phyloP scores from a whole-genome alignment of 2,113 vertebrate species.

The Sminthopsis crassicaudata region DNA sequence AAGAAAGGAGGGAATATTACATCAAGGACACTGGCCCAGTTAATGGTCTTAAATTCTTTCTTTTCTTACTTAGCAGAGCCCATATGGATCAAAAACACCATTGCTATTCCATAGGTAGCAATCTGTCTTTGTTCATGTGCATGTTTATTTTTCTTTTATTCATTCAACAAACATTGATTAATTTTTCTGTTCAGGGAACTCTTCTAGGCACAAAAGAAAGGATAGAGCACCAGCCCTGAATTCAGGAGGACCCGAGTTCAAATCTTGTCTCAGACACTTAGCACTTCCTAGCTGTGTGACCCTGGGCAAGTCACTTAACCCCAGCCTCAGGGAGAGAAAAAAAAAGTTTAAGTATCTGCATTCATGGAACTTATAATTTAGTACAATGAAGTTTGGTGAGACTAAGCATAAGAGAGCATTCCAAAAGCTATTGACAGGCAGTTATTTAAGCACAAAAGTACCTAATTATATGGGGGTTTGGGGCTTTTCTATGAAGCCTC shows the following conservation, averaged over 20 bases:
- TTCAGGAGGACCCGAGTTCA: too few species aligned
- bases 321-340: too few species aligned
- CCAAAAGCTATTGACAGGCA: background rate
- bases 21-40: background rate
- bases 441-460: background rate
- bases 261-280: too few species aligned
- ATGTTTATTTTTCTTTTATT: background rate
- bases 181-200: background rate
- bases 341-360: background rate
- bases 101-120: background rate
- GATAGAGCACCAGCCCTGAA: too few species aligned
- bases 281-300: too few species aligned
- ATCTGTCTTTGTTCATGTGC: background rate
- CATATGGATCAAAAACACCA: background rate
- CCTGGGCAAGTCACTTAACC: too few species aligned
- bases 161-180: background rate
- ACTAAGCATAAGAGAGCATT: background rate
- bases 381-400: background rate
- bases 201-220: background rate
- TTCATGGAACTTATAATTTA: background rate
- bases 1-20: background rate
- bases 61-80: background rate
- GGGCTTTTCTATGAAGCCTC: background rate
- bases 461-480: background rate
- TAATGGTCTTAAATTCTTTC: background rate